Evolutionary conservation across 2,888 invertebrate species (phyloP).

Genomic region (Watsonalla cultraria): DNA sequence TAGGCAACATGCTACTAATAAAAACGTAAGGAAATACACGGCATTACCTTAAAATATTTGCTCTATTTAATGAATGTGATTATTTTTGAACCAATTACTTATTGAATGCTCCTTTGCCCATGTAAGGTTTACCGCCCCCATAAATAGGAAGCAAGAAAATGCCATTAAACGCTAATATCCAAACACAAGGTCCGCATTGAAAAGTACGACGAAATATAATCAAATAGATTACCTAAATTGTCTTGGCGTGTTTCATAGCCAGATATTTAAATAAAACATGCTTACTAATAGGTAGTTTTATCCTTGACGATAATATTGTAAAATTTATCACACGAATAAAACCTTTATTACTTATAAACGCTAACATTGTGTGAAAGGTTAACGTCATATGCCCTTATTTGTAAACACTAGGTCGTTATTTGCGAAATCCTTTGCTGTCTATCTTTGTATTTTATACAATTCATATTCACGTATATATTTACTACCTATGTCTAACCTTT

Average conservation of each 20-base stretch:
- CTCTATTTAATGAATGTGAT: too few species aligned
- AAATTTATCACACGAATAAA: neutral
- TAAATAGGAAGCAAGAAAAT: neutral
- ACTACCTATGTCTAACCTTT: too few species aligned
- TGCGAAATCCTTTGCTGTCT: too few species aligned
- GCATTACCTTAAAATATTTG: too few species aligned
- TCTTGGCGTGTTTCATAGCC: slow-evolving; percentile 21
- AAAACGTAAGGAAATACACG: too few species aligned
- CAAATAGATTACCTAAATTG: slow-evolving; percentile 33
- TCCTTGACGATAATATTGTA: neutral
- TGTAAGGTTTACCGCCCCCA: neutral
- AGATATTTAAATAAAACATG: slow-evolving; percentile 23
- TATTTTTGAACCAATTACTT: too few species aligned
- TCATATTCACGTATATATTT: too few species aligned
- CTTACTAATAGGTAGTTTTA: slow-evolving; percentile 3
- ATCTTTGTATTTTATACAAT: too few species aligned
- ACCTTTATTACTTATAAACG: neutral
- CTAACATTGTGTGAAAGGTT: too few species aligned
- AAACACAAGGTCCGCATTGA: neutral
- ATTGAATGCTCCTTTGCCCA: neutral
- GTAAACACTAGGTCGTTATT: too few species aligned
- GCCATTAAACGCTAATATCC: neutral
- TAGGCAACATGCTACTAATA: too few species aligned
- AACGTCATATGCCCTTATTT: too few species aligned
- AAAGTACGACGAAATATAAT: slow-evolving; percentile 33